Evolutionary conservation across 1,140 invertebrate species (phyloP), one percentile per base, ranked within the genome.

Genomic region (Chelonus insularis): DNA sequence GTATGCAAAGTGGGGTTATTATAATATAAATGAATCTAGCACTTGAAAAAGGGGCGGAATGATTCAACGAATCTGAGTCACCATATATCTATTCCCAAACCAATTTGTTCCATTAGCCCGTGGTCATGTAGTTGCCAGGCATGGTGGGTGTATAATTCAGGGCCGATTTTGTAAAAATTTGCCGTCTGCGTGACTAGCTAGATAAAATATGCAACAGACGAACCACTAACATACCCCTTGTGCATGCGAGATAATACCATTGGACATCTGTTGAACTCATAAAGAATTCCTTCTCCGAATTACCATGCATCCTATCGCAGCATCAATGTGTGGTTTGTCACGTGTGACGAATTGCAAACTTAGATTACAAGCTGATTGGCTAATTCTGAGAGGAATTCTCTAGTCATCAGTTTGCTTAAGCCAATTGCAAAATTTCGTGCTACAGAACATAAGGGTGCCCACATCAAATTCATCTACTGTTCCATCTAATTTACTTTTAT

Each of bases 301-400:
- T 39, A 54, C 34, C 43, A 18, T 29, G 29, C n/a, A 34, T 14
- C 41, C 41, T 50, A 21, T 43, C 55, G 62, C 59, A 61, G 36
- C 8, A 60, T 67, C 59, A 63, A 68, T 60, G 61, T 62, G 72
- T 64, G 75, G 73, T 76, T 72, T 74, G 74, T 77, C 71, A 71
- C 67, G 67, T 64, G 71, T 68, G 65, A 65, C 68, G 67, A 73
- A 74, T 68, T 57, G 63, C 63, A 29, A 75, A 71, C 64, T 69
- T 76, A 78, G 74, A 78, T 79, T 78, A 79, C 69, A 68, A 63
- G 69, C 68, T 71, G 73, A 76, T 77, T 74, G 72, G 69, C 59
- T 29, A 57, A 34, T n/a, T 16, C 52, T 5, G 39, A 14, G 34
- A 18, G 34, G 25, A 29, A 29, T 29, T 29, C 25, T 29, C 51